A percentile compares a stretch with the other conserved stretches of the same genome.
phyloP scores from a whole-genome alignment of 2,888 invertebrate genomes.

The Andrena praecox region DNA sequence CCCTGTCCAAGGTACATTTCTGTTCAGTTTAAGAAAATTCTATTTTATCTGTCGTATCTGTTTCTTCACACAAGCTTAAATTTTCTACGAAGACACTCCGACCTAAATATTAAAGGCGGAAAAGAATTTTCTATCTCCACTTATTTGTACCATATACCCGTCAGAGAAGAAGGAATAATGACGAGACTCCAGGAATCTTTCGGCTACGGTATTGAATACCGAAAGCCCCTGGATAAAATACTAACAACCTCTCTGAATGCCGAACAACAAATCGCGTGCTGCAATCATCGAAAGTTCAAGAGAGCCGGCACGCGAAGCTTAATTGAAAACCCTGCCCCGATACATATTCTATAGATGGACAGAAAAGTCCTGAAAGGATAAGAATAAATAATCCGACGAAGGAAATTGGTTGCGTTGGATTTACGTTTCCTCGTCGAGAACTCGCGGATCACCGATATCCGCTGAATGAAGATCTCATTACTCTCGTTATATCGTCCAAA shows the following conservation, averaged over 20 bases:
- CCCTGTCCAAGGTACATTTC: no score
- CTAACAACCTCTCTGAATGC: constrained; percentile 20
- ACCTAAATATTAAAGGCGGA: neutral
- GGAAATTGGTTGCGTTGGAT: constrained; percentile 28
- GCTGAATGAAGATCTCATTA: constrained; percentile 53
- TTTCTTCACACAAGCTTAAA: neutral
- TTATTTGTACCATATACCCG: neutral
- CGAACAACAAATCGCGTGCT: neutral
- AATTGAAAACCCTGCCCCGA: constrained; percentile 31
- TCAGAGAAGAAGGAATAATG: constrained; percentile 5
- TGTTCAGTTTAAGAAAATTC: neutral
- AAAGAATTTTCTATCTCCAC: neutral
- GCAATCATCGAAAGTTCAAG: constrained; percentile 6
- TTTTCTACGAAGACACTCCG: no score
- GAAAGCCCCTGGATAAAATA: neutral
- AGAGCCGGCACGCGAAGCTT: constrained; percentile 14
- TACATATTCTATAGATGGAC: constrained; percentile 30
- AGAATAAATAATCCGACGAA: constrained; percentile 23
- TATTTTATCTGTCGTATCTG: neutral
- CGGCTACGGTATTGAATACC: neutral
- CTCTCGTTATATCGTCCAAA: constrained; percentile 36
- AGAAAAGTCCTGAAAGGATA: constrained; percentile 1
- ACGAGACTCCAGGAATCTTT: constrained; percentile 4
- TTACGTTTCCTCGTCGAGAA: constrained; percentile 31
- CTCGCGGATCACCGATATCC: constrained; percentile 49